Conservation (phyloP, 1,140 invertebrate species). For the Drosophila pruinosa region DNA sequence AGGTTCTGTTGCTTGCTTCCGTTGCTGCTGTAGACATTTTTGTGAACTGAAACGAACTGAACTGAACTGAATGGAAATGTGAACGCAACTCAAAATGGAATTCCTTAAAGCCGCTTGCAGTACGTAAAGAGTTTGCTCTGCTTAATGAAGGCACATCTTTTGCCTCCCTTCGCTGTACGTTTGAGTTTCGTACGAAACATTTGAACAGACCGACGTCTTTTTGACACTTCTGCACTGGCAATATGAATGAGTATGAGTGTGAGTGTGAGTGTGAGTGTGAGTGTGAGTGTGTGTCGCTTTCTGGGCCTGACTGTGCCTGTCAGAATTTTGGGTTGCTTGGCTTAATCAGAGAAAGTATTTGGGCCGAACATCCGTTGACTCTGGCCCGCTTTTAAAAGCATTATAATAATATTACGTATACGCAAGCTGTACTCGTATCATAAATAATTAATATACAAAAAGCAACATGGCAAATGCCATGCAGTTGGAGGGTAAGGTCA, state of each 20-base stretch:
- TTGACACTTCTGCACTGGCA: conserved; percentile 35
- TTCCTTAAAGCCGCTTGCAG: conserved; percentile 13
- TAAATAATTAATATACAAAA: conserved; percentile 69
- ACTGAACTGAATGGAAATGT: conserved; percentile 1
- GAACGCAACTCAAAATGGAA: conserved; percentile 29
- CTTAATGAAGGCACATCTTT: not conserved
- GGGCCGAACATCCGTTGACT: not conserved
- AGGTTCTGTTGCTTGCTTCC: not conserved
- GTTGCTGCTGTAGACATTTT: not conserved
- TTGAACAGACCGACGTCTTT: conserved; percentile 12
- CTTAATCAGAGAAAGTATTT: conserved; percentile 37
- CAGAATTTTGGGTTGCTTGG: conserved; percentile 15
- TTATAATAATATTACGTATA: conserved; percentile 68
- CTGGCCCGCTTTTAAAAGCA: conserved; percentile 39
- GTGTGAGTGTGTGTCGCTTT: not conserved
- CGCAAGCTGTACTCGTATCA: conserved; percentile 34
- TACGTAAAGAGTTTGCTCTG: not conserved
- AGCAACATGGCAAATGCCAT: conserved; percentile 50
- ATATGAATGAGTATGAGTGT: not conserved
- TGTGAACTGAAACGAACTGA: conserved; percentile 16
- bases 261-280: not conserved
- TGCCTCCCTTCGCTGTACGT: not conserved
- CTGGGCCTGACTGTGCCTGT: not conserved
- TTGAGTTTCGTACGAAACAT: not conserved
- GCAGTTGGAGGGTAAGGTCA: conserved; percentile 14